phyloP scores from a whole-genome alignment of 2,113 vertebrate genomes.

The Megaleporinus macrocephalus region DNA sequence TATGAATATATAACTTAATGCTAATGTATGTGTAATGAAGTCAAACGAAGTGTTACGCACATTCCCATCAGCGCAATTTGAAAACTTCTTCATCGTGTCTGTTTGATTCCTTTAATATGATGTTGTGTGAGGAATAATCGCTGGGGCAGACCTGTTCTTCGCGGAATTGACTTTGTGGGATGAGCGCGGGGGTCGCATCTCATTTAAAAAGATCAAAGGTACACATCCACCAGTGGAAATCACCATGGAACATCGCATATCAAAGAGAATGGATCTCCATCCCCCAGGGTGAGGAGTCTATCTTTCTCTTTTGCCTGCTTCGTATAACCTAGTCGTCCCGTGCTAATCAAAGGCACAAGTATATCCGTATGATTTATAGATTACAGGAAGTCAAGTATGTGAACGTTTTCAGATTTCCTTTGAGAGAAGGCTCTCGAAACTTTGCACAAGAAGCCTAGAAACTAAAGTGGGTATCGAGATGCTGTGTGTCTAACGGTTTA shows the following conservation, averaged over 20 bases:
- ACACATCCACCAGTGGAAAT: constrained; percentile 1
- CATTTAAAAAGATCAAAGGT: constrained; percentile 5
- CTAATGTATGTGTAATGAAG: too few relatives aligned
- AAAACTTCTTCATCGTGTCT: background rate
- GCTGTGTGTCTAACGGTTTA: background rate
- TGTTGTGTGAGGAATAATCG: background rate
- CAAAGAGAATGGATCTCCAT: background rate
- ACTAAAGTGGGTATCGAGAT: background rate
- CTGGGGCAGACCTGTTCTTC: background rate
- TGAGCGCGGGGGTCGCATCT: background rate
- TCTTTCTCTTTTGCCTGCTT: background rate
- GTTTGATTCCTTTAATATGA: background rate
- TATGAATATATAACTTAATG: too few relatives aligned
- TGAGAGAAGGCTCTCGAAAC: background rate
- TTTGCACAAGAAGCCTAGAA: background rate
- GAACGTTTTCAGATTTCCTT: constrained; percentile 1
- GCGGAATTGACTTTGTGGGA: background rate
- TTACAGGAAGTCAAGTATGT: constrained; percentile 5
- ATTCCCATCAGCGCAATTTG: background rate
- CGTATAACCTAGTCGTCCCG: background rate
- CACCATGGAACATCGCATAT: background rate
- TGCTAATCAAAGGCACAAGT: constrained; percentile 9
- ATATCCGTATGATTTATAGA: constrained; percentile 36
- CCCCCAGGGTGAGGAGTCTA: background rate
- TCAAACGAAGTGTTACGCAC: background rate